Conservation (phyloP, 2,113 vertebrate genomes). For the Pristiophorus japonicus region DNA sequence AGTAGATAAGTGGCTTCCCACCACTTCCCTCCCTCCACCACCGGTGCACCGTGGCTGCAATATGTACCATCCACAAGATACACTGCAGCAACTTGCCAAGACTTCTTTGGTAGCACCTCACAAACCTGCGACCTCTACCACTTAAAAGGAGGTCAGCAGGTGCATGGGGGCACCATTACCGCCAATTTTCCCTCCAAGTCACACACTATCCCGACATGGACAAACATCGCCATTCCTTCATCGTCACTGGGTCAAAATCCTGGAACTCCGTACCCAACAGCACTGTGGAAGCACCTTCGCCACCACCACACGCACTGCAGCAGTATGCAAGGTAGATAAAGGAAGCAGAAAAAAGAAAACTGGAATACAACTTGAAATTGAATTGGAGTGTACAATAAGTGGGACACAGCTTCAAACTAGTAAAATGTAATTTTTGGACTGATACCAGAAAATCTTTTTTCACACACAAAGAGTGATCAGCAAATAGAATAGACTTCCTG, state of each 20-base stretch:
- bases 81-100: not conserved
- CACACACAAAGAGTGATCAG: too few species aligned
- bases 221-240: too few species aligned
- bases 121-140: not conserved
- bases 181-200: not conserved
- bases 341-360: too few species aligned
- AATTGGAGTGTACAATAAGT: too few species aligned
- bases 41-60: not conserved
- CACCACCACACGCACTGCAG: too few species aligned
- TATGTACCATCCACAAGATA: too few species aligned
- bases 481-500: not conserved
- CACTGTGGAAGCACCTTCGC: not conserved
- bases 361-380: too few species aligned
- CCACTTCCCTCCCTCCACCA: not conserved
- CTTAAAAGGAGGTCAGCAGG: not conserved
- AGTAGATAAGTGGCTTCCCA: not conserved
- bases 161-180: not conserved
- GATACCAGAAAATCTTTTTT: too few species aligned
- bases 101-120: not conserved
- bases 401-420: too few species aligned
- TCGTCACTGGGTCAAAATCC: not conserved
- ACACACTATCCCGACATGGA: too few species aligned
- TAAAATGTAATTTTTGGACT: too few species aligned
- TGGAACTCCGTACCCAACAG: not conserved
- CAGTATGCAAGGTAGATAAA: too few species aligned